Evolutionary conservation across 2,797 vertebrate species (phyloP), one percentile per base, ranked within the genome.

Genomic region (Karalla daura): DNA sequence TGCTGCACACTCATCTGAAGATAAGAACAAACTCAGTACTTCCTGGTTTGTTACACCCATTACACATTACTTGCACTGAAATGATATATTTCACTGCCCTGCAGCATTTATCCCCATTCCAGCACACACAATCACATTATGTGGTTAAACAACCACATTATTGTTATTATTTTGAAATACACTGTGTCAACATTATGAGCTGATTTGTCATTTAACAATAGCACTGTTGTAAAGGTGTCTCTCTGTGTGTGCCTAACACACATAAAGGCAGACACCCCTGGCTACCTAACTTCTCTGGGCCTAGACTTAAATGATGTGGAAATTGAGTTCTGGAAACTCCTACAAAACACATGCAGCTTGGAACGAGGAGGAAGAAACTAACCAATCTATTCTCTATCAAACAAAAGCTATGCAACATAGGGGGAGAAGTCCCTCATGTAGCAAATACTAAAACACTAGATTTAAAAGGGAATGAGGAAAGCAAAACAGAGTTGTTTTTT

Each of bases 321-420:
- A 88, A 88, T 80, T 72, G 81, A 86, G 75, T 88, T 74, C 65
- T 71, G 66, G 61, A 74, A 78, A 74, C 73, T 84, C 52, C 32
- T 53, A 60, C 85, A 84, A 87, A 88, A 86, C 56, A 70, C 59
- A 83, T 52, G 58, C 46, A 69, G 80, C 61, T 81, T n/a, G 35
- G 80, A 78, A 72, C 58, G 70, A 20, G 27, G 24, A 72, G 59
- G 69, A 76, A 54, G 55, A 55, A 47, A 54, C 70, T 55, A 44
- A 24, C 63, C 49, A 54, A 61, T 76, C 55, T 69, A 37, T 76
- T 85, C 59, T 73, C 51, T 53, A 55, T 82, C 81, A 75, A 41
- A 67, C 60, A 46, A 79, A 79, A 60, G 61, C 58, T 39, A 13
- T 45, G 68, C 53, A 68, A 25, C 77, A 59, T 43, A 53, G 73